Percentiles rank a stretch among this genome's conserved stretches.
Conservation (phyloP, 1,140 invertebrate genomes). For the Leptonema lineaticorne region DNA sequence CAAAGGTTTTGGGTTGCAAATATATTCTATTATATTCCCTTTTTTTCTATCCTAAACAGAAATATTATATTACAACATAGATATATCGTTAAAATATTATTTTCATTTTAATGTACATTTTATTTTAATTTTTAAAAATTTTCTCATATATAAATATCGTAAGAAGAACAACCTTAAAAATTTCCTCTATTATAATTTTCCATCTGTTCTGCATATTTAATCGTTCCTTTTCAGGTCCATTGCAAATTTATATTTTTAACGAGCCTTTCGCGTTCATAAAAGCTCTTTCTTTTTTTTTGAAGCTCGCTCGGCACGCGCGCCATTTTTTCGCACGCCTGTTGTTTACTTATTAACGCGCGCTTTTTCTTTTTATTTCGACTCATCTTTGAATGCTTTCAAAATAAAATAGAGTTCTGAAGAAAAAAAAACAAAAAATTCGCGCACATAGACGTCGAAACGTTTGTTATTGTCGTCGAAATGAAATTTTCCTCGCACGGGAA, state of each 20-base stretch:
- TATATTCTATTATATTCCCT: too few species aligned
- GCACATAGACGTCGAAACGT: neutral
- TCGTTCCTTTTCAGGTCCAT: neutral
- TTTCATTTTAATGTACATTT: too few species aligned
- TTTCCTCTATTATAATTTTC: too few species aligned
- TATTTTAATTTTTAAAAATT: too few species aligned
- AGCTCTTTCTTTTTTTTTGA: neutral
- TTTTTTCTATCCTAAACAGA: too few species aligned
- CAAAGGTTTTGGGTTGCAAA: too few species aligned
- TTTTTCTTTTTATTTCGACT: neutral
- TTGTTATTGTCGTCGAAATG: neutral
- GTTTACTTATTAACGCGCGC: neutral
- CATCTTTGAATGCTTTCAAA: neutral
- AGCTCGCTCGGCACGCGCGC: neutral
- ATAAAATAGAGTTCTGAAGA: too few species aligned
- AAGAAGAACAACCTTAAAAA: too few species aligned
- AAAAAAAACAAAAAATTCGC: too few species aligned
- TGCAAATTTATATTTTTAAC: neutral
- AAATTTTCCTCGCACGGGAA: neutral
- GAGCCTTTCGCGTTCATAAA: neutral
- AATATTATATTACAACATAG: too few species aligned
- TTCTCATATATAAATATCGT: too few species aligned
- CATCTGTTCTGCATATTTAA: constrained; percentile 4
- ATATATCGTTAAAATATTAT: too few species aligned
- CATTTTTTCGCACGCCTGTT: neutral